Evolutionary conservation across 2,797 vertebrate genomes (phyloP), one percentile per base, ranked within the genome.

Genomic region (Bradypus variegatus): DNA sequence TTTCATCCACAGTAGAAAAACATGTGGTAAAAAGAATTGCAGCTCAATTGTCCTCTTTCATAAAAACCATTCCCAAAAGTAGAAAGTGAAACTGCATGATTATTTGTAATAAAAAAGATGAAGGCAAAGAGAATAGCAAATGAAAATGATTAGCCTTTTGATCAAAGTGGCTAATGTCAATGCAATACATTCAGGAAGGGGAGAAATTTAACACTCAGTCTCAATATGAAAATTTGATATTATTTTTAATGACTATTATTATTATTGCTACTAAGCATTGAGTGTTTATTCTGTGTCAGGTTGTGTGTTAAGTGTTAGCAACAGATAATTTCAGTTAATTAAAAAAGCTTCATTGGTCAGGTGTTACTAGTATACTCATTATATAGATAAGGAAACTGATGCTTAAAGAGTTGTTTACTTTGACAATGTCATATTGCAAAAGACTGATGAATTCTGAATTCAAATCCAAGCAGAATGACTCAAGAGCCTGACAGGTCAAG

Each of bases 1-100:
- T 92, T 95, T 89, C 60, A 93, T 94, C 93, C 89, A 94, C 90
- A 91, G 91, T 92, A 89, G 45, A 93, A 58, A 94, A 91, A 88
- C 78, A 81, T 23, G 64, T 77, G 25, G 21, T 93, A 86, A 65
- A 82, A 94, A 91, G n/a, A 93, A 94, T 76, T 93, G 70, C 77
- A 86, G 55, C 23, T 92, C 91, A 88, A 72, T 94, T 94, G 75
- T 95, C 78, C 41, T 90, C 69, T 45, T 87, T 62, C 80, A 88
- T 64, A 60, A 86, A 85, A 86, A 84, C 27, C 79, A 67, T 87
- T 91, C 91, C 70, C 55, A 84, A 94, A 94, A 82, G 41, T 85
- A 95, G 78, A 90, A 91, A 89, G 90, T 36, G 48, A 79, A 93
- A 89, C 55, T 72, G 12, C 48, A 83, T 92, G 60, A 80, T 91